Evolutionary conservation across 2,888 invertebrate genomes (phyloP).

Genomic region (Petrolisthes manimaculis): DNA sequence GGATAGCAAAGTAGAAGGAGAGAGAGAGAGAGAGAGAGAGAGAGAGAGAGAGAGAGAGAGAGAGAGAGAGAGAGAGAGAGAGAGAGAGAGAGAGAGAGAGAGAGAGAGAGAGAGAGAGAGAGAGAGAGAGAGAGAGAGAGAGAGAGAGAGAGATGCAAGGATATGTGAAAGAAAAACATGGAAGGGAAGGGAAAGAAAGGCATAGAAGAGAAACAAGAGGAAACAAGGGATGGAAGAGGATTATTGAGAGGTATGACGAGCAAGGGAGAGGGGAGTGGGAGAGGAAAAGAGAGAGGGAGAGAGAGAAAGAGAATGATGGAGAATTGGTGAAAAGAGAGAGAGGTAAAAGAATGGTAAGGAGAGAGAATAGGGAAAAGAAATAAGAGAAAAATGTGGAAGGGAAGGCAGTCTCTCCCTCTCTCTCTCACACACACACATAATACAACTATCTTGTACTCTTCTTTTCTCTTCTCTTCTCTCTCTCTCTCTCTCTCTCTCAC

Average conservation of each 20-base stretch:
- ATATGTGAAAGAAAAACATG: too few relatives aligned
- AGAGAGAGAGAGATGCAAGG: too few relatives aligned
- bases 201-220: too few relatives aligned
- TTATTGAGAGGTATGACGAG: background rate
- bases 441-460: too few relatives aligned
- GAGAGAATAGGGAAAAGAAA: background rate
- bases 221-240: background rate
- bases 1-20: too few relatives aligned
- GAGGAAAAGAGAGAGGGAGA: conserved; percentile 4
- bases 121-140: background rate
- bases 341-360: background rate
- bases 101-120: background rate
- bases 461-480: too few relatives aligned
- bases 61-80: background rate
- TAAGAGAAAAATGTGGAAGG: background rate
- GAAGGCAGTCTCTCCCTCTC: too few relatives aligned
- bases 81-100: background rate
- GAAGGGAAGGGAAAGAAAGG: too few relatives aligned
- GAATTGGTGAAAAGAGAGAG: background rate
- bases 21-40: background rate
- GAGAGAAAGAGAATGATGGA: background rate
- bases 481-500: too few relatives aligned
- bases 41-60: background rate
- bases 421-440: too few relatives aligned
- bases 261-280: background rate